Evolutionary conservation across 2,113 vertebrate genomes (phyloP).

Genomic region (Hymenochirus boettgeri): DNA sequence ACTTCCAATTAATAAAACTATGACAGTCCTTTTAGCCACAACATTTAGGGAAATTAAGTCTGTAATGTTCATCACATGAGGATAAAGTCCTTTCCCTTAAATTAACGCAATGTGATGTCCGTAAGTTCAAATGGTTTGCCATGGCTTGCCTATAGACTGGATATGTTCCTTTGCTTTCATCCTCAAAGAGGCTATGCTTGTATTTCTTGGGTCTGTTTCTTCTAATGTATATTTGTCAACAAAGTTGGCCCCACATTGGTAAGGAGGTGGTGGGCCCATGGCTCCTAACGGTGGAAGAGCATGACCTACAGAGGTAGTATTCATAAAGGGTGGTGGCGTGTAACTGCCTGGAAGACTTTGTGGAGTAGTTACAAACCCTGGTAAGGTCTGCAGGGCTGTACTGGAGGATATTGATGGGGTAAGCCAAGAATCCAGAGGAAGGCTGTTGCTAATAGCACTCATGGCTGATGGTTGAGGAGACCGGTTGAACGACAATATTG

Average conservation of each 20-base stretch:
- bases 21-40: background rate
- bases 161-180: constrained; percentile 97
- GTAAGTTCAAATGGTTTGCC: constrained; percentile 72
- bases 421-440: constrained; percentile 87
- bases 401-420: constrained; percentile 65
- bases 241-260: constrained; percentile 76
- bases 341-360: constrained; percentile 75
- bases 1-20: background rate
- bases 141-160: constrained; percentile 90
- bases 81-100: too few species aligned
- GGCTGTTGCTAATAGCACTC: constrained; percentile 60
- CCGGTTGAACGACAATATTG: constrained; percentile 81
- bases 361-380: constrained; percentile 70
- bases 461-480: constrained; percentile 62
- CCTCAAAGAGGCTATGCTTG: constrained; percentile 88
- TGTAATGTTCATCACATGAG: too few species aligned
- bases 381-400: constrained; percentile 79
- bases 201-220: constrained; percentile 82
- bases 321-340: constrained; percentile 76
- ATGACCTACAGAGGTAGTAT: constrained; percentile 68
- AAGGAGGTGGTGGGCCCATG: constrained; percentile 70
- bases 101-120: too few species aligned
- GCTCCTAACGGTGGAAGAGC: constrained; percentile 73
- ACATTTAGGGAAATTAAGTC: background rate
- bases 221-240: constrained; percentile 78